Conservation (phyloP, 2,797 vertebrate genomes). For the Parambassis ranga region DNA sequence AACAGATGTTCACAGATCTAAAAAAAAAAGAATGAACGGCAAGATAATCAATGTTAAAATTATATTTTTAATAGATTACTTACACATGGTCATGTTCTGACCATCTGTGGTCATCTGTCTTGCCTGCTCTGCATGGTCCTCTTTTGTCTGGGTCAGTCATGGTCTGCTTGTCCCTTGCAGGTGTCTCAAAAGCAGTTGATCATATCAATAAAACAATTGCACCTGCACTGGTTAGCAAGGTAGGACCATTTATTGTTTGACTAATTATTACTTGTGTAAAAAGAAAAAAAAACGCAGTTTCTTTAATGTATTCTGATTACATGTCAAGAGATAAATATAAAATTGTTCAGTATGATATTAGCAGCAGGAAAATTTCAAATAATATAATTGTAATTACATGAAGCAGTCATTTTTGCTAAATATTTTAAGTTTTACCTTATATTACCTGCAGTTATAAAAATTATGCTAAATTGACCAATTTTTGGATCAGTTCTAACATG, state of each 20-base stretch:
- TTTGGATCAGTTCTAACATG: background rate
- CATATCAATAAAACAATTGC: conserved; percentile 99
- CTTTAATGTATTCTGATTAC: no score
- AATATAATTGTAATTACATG: no score
- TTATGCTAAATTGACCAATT: no score
- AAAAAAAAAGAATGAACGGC: conserved; percentile 27
- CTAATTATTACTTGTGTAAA: conserved; percentile 59
- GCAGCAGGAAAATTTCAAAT: background rate
- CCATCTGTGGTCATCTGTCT: conserved; percentile 75
- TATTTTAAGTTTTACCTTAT: no score
- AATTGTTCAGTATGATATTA: no score
- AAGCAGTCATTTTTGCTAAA: no score
- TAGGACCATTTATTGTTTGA: conserved; percentile 87
- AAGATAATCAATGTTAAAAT: background rate
- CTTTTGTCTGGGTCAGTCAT: conserved; percentile 81
- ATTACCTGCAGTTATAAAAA: no score
- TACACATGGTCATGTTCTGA: background rate
- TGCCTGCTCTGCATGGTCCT: conserved; percentile 80
- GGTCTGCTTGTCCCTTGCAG: conserved; percentile 96
- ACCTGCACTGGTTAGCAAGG: conserved; percentile 97
- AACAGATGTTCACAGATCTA: conserved; percentile 72
- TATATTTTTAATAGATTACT: background rate
- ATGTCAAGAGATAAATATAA: no score
- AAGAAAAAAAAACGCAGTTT: no score
- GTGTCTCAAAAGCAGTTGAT: conserved; percentile 99